These are phyloP conservation scores for Oncorhynchus clarkii DNA, from an alignment of 2,113 vertebrate species.

Conservation along the genomic window DNA sequence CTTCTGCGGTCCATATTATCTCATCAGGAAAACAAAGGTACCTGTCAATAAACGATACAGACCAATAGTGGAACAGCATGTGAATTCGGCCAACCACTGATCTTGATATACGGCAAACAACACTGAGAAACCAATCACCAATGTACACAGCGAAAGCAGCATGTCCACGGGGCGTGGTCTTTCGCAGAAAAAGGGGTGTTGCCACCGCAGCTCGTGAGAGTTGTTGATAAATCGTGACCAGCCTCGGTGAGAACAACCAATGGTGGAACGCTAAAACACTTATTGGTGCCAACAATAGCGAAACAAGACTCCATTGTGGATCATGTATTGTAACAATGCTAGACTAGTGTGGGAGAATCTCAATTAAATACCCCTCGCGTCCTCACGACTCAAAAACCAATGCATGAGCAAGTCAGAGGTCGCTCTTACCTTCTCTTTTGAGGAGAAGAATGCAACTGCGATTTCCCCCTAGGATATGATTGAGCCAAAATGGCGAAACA, in stretches of 20 bases:
- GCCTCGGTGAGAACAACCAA: conserved; percentile 42
- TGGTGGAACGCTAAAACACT: not conserved
- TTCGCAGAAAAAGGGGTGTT: conserved; percentile 31
- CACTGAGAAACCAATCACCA: conserved; percentile 41
- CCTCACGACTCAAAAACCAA: too few relatives aligned
- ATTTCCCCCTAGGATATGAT: not conserved
- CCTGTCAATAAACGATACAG: not conserved
- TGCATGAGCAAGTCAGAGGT: too few relatives aligned
- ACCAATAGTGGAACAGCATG: conserved; percentile 30
- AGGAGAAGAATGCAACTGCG: too few relatives aligned
- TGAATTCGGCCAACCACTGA: conserved; percentile 49
- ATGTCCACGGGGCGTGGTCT: conserved; percentile 56
- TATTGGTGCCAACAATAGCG: not conserved
- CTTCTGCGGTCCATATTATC: not conserved
- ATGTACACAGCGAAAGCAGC: conserved; percentile 64
- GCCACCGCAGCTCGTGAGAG: conserved; percentile 35
- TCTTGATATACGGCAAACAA: conserved; percentile 48
- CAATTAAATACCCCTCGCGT: too few relatives aligned
- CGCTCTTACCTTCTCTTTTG: too few relatives aligned
- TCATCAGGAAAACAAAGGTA: not conserved
- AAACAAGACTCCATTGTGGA: conserved; percentile 50
- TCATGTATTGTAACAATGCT: not conserved
- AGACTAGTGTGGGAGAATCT: too few relatives aligned
- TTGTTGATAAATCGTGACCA: conserved; percentile 45
- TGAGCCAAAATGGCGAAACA: conserved; percentile 60